Conservation (phyloP, 2,113 vertebrate genomes). For the Heterotilapia buettikoferi region DNA sequence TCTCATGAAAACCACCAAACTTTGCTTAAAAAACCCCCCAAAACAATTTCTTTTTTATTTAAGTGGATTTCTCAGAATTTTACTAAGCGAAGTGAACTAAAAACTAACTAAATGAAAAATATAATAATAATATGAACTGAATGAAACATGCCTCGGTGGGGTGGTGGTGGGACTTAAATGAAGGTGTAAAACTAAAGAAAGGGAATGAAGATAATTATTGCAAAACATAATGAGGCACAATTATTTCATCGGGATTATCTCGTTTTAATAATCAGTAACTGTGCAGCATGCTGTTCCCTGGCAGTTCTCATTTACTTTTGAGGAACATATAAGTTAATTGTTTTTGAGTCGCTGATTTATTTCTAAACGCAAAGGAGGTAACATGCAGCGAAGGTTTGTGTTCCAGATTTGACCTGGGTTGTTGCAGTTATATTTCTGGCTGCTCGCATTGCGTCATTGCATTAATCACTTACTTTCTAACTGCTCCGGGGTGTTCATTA, state of each 20-base stretch:
- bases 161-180: background rate
- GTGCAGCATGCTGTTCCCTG: background rate
- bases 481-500: background rate
- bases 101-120: background rate
- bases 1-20: background rate
- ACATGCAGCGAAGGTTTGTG: background rate
- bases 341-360: background rate
- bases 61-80: background rate
- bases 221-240: background rate
- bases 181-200: background rate
- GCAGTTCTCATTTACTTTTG: background rate
- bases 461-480: background rate
- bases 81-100: background rate
- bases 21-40: accelerated
- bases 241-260: background rate
- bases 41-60: background rate
- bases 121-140: background rate
- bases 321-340: background rate
- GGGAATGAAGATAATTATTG: background rate
- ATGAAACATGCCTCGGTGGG: background rate
- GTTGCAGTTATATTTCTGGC: background rate
- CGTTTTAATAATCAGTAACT: background rate
- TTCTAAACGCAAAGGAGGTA: background rate
- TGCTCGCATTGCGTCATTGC: background rate
- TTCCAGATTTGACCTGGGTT: background rate